These are phyloP conservation scores for Champsocephalus esox DNA, from an alignment of 2,797 vertebrate genomes.

Conservation along the genomic window DNA sequence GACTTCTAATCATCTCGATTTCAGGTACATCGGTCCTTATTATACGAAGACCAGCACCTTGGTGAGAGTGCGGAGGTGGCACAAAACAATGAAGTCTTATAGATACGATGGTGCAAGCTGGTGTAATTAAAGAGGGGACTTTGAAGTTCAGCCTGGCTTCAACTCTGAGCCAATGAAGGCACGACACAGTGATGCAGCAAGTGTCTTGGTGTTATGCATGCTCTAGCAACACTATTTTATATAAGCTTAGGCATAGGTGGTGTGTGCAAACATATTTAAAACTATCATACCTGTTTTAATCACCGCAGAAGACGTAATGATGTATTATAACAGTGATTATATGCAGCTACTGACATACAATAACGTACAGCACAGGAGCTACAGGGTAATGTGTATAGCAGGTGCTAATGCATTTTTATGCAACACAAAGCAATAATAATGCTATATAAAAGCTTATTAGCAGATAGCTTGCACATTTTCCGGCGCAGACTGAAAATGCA, in stretches of 20 bases:
- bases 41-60: slow-evolving; percentile 1
- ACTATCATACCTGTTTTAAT: too few relatives aligned
- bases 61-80: slow-evolving; percentile 13
- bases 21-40: slow-evolving; percentile 5
- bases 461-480: too few relatives aligned
- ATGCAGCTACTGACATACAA: too few relatives aligned
- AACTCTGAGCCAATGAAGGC: slow-evolving; percentile 2
- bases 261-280: too few relatives aligned
- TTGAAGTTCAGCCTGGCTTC: slow-evolving; percentile 29
- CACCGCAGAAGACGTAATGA: too few relatives aligned
- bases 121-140: slow-evolving; percentile 39
- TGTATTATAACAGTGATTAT: too few relatives aligned
- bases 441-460: too few relatives aligned
- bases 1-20: slow-evolving; percentile 9
- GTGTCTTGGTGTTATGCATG: background rate
- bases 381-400: too few relatives aligned
- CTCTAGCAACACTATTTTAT: background rate
- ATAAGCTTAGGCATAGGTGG: background rate
- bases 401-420: too few relatives aligned
- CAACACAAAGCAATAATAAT: too few relatives aligned
- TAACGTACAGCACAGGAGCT: too few relatives aligned
- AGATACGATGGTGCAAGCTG: slow-evolving; percentile 34
- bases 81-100: slow-evolving; percentile 19
- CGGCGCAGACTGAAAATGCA: too few relatives aligned
- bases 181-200: slow-evolving; percentile 1